Conservation (phyloP, 2,113 vertebrate genomes). For the Salvelinus fontinalis region DNA sequence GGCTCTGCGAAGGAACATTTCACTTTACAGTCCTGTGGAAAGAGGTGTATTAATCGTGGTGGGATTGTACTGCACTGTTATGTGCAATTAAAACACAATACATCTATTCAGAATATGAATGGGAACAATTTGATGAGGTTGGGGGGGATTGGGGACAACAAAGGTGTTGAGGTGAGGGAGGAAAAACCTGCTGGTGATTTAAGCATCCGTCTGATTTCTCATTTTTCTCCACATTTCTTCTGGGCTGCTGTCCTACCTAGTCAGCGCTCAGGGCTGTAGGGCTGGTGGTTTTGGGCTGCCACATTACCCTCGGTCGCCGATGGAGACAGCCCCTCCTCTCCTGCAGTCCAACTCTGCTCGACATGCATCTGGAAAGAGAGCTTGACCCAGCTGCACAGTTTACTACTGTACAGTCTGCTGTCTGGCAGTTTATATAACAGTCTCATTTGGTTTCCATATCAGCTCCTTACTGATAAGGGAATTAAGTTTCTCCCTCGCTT, state of each 20-base stretch:
- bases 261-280: constrained; percentile 8
- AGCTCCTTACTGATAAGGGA: neutral
- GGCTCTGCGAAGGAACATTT: neutral
- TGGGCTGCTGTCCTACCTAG: constrained; percentile 20
- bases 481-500: neutral
- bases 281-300: constrained; percentile 18
- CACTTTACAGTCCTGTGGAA: neutral
- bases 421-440: neutral
- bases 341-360: neutral
- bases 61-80: neutral
- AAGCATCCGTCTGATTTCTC: constrained; percentile 16
- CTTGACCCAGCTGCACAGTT: neutral
- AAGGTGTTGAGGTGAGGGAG: neutral
- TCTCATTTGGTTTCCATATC: neutral
- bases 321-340: constrained; percentile 13
- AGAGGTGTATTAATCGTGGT: neutral
- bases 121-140: constrained; percentile 7
- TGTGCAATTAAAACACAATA: constrained; percentile 14
- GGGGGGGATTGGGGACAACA: neutral
- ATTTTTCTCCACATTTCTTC: constrained; percentile 35
- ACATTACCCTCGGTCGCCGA: neutral
- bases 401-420: neutral
- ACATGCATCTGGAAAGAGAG: neutral
- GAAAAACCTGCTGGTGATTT: neutral
- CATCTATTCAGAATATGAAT: constrained; percentile 16